Evolutionary conservation across 2,888 invertebrate species (phyloP), one percentile per base, ranked within the genome.

Genomic region (Abrostola triplasia): DNA sequence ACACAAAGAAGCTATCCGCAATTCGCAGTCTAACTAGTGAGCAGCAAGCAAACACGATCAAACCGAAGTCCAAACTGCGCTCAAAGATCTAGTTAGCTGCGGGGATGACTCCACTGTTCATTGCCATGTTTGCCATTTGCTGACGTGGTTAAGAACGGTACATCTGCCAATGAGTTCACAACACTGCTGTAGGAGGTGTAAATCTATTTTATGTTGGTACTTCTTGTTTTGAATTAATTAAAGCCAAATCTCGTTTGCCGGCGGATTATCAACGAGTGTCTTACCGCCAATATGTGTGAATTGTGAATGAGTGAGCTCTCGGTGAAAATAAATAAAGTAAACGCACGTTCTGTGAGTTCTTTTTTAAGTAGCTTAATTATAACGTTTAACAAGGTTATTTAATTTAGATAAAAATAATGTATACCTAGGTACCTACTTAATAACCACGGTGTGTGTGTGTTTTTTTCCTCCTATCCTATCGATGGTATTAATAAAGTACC

Each of bases 11-110:
- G 87, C 89, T 82, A 86, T 87, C 87, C 87, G 76, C 89, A 90
- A 89, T 90, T 88, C 86, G 83, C 81, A 86, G 87, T 86, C 92
- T 91, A 93, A 93, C 93, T 92, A 92, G 91, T 85, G 86, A 87
- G 85, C 84, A 88, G 77, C 82, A 84, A 78, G 85, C 84, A 92
- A 92, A 92, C 86, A 91, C 89, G 88, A 93, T 92, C 90, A 90
- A 86, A 90, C 91, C 90, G 82, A 88, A 88, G 90, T 88, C 90
- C 88, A 89, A 90, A 91, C 90, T 90, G 84, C 84, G 87, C 85
- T 92, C 91, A 92, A 93, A 92, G 93, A 93, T 94, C 91, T 93
- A 90, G 92, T 93, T 93, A 92, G 90, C 84, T 87, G 87, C 81
- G 85, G 88, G 84, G 81, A 89, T 90, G 87, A 87, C 85, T 85